These are phyloP conservation scores for Lacerta agilis DNA, from an alignment of 2,797 vertebrate genomes.

Conservation along the genomic window DNA sequence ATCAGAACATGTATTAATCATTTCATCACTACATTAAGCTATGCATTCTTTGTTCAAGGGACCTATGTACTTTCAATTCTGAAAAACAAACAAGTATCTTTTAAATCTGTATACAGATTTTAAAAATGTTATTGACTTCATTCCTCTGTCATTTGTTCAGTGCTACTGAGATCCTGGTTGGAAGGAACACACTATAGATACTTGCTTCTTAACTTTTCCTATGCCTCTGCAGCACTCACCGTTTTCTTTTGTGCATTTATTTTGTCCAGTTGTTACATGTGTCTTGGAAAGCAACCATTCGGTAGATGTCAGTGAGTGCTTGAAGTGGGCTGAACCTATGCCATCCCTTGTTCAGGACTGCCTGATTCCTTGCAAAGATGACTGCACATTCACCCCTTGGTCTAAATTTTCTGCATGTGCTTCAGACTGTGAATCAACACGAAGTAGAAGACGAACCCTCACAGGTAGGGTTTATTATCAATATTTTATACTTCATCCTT, in stretches of 20 bases:
- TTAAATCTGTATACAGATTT: background rate
- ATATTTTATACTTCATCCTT: background rate
- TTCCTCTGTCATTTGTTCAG: background rate
- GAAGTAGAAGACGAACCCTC: slow-evolving; percentile 83
- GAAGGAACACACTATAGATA: background rate
- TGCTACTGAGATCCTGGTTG: background rate
- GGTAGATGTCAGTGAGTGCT: slow-evolving; percentile 82
- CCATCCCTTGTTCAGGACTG: slow-evolving; percentile 86
- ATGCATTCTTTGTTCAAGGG: background rate
- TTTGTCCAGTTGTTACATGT: slow-evolving; percentile 85
- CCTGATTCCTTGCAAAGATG: slow-evolving; percentile 87
- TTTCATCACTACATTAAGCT: background rate
- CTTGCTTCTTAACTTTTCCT: background rate
- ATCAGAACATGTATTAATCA: background rate
- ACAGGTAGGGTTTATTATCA: slow-evolving; percentile 81
- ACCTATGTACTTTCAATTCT: background rate
- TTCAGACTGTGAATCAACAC: slow-evolving; percentile 80
- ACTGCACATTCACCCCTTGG: slow-evolving; percentile 93
- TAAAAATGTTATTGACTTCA: background rate
- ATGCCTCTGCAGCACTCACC: background rate
- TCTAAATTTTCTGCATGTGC: slow-evolving; percentile 90
- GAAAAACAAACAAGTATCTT: background rate
- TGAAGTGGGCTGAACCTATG: slow-evolving; percentile 84
- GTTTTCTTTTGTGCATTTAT: slow-evolving; percentile 19
- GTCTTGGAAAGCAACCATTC: slow-evolving; percentile 77